These are phyloP conservation scores for Geotria australis DNA, from an alignment of 2,797 vertebrate species.

Conservation along the genomic window DNA sequence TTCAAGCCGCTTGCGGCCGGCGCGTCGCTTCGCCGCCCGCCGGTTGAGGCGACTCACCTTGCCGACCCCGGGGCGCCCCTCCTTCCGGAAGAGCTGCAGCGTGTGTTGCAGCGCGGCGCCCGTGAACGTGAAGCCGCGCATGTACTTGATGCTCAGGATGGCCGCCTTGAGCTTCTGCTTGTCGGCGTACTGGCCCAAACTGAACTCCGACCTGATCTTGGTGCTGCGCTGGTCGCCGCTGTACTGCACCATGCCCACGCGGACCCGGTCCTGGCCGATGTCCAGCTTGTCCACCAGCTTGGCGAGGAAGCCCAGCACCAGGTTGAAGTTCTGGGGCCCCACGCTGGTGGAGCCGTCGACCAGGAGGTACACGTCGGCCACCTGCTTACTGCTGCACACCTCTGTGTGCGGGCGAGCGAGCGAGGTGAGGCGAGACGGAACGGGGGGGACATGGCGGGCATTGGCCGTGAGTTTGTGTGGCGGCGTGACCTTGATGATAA, in stretches of 20 bases:
- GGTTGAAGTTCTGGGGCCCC: slow-evolving; percentile 16
- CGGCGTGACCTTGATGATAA: too few species aligned
- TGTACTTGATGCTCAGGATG: neutral
- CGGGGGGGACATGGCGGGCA: too few species aligned
- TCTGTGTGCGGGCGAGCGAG: too few species aligned
- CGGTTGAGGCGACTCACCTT: too few species aligned
- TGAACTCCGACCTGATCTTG: neutral
- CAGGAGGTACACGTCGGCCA: slow-evolving; percentile 47
- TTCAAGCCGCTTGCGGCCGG: too few species aligned
- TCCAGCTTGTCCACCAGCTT: slow-evolving; percentile 36
- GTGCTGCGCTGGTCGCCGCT: slow-evolving; percentile 9
- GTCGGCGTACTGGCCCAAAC: neutral
- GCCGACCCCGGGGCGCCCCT: neutral
- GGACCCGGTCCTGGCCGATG: slow-evolving; percentile 34
- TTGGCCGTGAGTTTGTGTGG: too few species aligned
- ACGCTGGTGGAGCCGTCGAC: slow-evolving; percentile 48
- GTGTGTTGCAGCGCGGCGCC: neutral
- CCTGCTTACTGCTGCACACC: neutral
- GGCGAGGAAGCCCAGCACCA: slow-evolving; percentile 53
- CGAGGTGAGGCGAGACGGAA: too few species aligned
- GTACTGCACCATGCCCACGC: slow-evolving; percentile 49
- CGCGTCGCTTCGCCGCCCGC: too few species aligned
- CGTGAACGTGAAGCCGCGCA: neutral
- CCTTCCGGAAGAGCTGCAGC: neutral
- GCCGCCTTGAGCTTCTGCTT: neutral